Conservation (phyloP, 2,888 invertebrate species). For the Agrochola macilenta region DNA sequence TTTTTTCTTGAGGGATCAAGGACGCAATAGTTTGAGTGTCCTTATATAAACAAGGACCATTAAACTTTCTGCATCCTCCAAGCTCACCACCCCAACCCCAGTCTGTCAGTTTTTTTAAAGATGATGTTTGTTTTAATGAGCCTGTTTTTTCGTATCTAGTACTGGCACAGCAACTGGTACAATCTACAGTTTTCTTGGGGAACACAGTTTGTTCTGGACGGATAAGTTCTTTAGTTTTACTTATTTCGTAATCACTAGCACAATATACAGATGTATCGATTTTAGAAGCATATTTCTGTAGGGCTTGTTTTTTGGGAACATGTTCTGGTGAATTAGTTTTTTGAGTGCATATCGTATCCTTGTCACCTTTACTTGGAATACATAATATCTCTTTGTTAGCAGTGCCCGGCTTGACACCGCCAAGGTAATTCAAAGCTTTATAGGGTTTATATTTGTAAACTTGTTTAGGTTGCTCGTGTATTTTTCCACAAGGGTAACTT, state of each 20-base stretch:
- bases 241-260: not conserved
- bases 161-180: not conserved
- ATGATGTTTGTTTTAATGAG: not conserved
- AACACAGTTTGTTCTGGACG: not conserved
- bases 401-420: not conserved
- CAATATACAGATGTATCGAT: slow-evolving; percentile 7
- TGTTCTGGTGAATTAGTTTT: not conserved
- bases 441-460: not conserved
- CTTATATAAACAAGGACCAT: not conserved
- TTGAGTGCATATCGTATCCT: not conserved
- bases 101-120: not conserved
- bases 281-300: slow-evolving; percentile 1
- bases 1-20: not conserved
- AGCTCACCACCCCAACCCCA: not conserved
- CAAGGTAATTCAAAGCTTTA: slow-evolving; percentile 9
- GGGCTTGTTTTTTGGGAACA: not conserved
- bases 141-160: not conserved
- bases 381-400: not conserved
- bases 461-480: not conserved
- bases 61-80: not conserved
- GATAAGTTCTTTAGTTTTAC: not conserved
- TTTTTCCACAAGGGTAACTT: not conserved
- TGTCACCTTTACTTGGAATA: not conserved
- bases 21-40: not conserved
- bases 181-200: not conserved